Base-by-base conservation (phyloP, 2,888 invertebrate species). In the Folsomia manolachei region DNA sequence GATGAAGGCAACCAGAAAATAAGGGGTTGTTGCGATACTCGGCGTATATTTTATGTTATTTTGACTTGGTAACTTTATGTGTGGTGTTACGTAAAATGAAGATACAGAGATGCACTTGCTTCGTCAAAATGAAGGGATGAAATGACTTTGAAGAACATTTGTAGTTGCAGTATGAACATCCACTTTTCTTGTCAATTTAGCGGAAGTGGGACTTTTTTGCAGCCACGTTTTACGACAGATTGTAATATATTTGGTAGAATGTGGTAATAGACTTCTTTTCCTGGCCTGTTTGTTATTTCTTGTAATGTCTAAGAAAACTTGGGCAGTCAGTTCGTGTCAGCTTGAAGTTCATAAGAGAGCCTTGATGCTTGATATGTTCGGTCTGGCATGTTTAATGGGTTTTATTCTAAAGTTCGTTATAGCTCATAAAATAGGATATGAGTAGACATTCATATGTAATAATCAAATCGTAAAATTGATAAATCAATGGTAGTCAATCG, bases 141-240 rank as follows among this genome's bases (percentile, higher is more conserved):
- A 51, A n/a, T n/a, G n/a, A n/a, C n/a, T n/a, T n/a, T n/a, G n/a
- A n/a, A 9, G 39, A 39, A 39, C 39, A 39, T 39, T 39, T 39
- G 39, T 39, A 39, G n/a, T n/a, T n/a, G n/a, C 39, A 39, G 39
- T 9, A 27, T 52, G 23, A 52, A 9, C 65, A 66, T 66, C 65
- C 65, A 66, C 65, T 66, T 66, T 66, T 52, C 65, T 66, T 66
- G 65, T 66, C 65, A 66, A 66, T 66, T 66, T 66, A 66, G 65
- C 65, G 65, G 65, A 66, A 66, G 65, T 66, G 51, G 65, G 27
- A 24, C 27, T 66, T 66, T 21, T 66, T 39, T 63, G 63, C 63
- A 52, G 23, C 27, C 51, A 23, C n/a, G 27, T 52, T 66, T 66
- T 39, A 66, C 21, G 65, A 51, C 65, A 52, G 51, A 66, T 39